Conservation (phyloP, 2,113 vertebrate species). For the Rattus norvegicus region DNA sequence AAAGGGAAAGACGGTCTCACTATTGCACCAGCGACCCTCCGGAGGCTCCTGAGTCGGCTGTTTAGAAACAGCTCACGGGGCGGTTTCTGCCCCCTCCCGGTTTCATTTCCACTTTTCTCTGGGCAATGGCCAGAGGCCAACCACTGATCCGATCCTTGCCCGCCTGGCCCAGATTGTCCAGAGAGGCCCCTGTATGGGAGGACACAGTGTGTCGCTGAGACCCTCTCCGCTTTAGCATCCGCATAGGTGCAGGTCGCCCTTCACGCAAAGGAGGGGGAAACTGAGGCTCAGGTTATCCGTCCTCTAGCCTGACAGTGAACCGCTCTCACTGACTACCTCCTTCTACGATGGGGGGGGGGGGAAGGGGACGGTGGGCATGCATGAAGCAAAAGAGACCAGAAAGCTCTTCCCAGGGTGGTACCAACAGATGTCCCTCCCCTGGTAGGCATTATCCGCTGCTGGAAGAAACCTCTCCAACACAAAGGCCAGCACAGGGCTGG, state of each 20-base stretch:
- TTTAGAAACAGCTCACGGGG: slow-evolving; percentile 43
- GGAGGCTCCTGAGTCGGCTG: slow-evolving; percentile 24
- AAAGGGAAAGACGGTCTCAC: not conserved
- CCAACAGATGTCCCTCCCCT: not conserved
- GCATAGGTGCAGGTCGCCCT: fast-evolving
- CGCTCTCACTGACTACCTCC: not conserved
- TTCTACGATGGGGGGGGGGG: not conserved
- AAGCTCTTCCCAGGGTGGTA: not conserved
- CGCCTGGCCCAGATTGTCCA: not conserved
- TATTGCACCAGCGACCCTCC: slow-evolving; percentile 23
- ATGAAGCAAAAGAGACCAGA: not conserved
- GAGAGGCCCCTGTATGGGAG: not conserved
- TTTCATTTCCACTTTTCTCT: slow-evolving; percentile 70
- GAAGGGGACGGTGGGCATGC: fast-evolving
- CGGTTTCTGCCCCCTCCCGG: slow-evolving; percentile 41
- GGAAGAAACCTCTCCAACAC: not conserved
- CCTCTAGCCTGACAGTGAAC: not conserved
- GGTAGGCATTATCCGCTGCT: not conserved
- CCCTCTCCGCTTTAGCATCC: not conserved
- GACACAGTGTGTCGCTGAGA: fast-evolving
- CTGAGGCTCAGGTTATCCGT: not conserved
- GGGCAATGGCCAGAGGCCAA: not conserved
- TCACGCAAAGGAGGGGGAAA: not conserved
- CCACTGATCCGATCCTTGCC: not conserved
- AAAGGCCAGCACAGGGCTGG: not conserved